phyloP scores from a whole-genome alignment of 2,888 invertebrate genomes.

The Acanthoscelides obtectus region DNA sequence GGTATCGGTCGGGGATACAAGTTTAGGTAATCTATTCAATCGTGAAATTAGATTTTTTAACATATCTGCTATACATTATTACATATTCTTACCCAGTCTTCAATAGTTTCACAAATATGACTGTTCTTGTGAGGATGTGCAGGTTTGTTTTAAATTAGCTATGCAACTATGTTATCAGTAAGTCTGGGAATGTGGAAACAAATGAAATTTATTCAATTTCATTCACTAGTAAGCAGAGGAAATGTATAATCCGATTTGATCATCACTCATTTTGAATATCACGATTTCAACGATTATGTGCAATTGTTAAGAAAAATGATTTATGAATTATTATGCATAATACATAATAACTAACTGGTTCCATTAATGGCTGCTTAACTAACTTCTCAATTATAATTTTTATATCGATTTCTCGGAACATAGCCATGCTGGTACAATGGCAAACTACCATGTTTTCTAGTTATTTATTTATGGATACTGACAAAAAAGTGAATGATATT shows the following conservation, averaged over 20 bases:
- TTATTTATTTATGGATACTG: too few species aligned
- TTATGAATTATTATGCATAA: neutral
- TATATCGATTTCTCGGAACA: neutral
- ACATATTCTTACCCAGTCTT: too few species aligned
- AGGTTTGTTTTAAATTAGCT: too few species aligned
- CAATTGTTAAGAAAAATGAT: neutral
- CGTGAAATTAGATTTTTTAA: too few species aligned
- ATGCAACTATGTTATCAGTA: neutral
- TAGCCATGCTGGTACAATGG: too few species aligned
- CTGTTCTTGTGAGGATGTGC: too few species aligned
- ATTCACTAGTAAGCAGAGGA: neutral
- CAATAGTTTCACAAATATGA: too few species aligned
- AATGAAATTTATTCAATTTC: neutral
- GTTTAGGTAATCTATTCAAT: too few species aligned
- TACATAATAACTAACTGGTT: neutral
- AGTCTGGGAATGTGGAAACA: neutral
- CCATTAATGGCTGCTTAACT: neutral
- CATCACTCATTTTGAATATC: neutral
- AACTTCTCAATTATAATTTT: neutral
- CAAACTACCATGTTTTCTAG: too few species aligned
- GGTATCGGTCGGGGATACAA: too few species aligned
- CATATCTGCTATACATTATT: too few species aligned
- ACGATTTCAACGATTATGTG: neutral
- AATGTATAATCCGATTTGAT: neutral
- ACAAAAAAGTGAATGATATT: too few species aligned